Base-by-base conservation (phyloP, 2,797 vertebrate species). In the Neosalanx taihuensis region DNA sequence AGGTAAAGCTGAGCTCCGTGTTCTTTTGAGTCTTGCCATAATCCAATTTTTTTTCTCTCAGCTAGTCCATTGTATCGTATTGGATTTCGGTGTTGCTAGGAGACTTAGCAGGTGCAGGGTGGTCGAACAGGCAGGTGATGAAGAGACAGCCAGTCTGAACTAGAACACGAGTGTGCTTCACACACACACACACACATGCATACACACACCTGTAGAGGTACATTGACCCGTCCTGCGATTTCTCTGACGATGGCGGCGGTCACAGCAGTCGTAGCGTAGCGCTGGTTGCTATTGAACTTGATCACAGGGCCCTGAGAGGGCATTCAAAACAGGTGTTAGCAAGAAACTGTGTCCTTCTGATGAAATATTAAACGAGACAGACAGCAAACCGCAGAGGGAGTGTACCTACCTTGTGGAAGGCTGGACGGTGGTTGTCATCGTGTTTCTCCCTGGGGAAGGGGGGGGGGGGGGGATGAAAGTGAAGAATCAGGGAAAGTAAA, bases 211-310 rank as follows among this genome's bases (percentile, higher is more conserved):
- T 98, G 97, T 79, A 99, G 89, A 4, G 97, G 96, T 30, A 99
- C 95, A 0, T 74, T 84, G 0, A 96, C 94, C 0, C 35, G 87
- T 3, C 71, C 62, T 0, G 95, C 97, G 1, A 99, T 92, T 84
- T 97, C 95, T 67, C 95, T 87, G 75, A 99, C 69, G 9, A 99
- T 20, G 0, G 95, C 87, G 78, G 97, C 96, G 0, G 97, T 98
- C 75, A 99, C 92, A 0, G 96, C 96, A 0, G 95, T 99, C 1
- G 96, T 97, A 77, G 97, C 96, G 0, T 98, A 99, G 76, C 97
- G 96, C 81, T 99, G 97, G 86, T 96, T 98, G 83, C 93, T 97
- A 92, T 97, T 99, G 88, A 98, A 97, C 88, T 99, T 99, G 81
- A 99, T 93, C 74, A 95, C 95, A 0, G 97, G 97, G 15, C 97